Evolutionary conservation across 2,888 invertebrate species (phyloP).

Genomic region (Glaucopsyche alexis): DNA sequence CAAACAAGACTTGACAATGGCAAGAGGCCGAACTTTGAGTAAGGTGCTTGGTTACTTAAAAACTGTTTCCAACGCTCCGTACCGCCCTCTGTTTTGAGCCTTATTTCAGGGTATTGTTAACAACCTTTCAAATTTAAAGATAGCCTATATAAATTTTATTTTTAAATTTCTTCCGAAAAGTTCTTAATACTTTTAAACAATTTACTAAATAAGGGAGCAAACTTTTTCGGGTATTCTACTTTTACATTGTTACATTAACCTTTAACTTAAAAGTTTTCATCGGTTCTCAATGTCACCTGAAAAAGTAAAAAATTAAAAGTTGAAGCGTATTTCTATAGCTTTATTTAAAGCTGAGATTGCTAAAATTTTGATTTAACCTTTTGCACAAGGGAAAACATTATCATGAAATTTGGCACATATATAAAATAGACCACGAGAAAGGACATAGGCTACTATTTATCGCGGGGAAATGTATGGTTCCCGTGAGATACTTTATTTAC

Average conservation of each 20-base stretch:
- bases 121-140: background rate
- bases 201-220: background rate
- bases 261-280: background rate
- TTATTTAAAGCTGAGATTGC: background rate
- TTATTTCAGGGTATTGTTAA: slow-evolving; percentile 8
- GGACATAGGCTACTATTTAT: too few species aligned
- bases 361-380: background rate
- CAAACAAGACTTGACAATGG: slow-evolving; percentile 38
- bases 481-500: too few species aligned
- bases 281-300: background rate
- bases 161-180: slow-evolving; percentile 1
- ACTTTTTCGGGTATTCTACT: background rate
- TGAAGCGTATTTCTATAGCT: background rate
- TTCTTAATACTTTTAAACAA: slow-evolving; percentile 11
- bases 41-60: slow-evolving; percentile 23
- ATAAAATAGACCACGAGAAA: too few species aligned
- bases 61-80: slow-evolving; percentile 1
- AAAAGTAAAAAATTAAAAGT: background rate
- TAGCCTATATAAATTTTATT: background rate
- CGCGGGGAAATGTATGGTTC: too few species aligned
- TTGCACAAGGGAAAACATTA: too few species aligned
- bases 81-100: background rate
- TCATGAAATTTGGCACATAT: too few species aligned
- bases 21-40: slow-evolving; percentile 23
- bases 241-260: background rate